Evolutionary conservation across 2,113 vertebrate genomes (phyloP), one percentile per base, ranked within the genome.

Genomic region (Coreoperca whiteheadi): DNA sequence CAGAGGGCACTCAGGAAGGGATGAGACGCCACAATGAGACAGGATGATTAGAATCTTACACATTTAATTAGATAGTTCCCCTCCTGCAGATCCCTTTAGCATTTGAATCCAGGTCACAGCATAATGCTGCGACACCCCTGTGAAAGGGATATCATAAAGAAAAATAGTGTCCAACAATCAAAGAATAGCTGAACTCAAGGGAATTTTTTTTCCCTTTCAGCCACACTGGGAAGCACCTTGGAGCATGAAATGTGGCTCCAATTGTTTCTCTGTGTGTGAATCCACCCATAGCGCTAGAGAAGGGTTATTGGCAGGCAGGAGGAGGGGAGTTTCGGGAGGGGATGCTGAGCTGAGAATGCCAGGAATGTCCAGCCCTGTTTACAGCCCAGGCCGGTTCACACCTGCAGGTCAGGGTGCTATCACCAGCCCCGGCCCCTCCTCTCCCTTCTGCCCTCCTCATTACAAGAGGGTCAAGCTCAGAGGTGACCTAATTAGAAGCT

Each of bases 401-500:
- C 95, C 95, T 96, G 95, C 94, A 96, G 95, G 95, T 96, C 95
- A 96, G 92, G 94, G 94, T 93, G 95, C 95, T 95, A 95, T 95
- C 95, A 95, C 93, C 91, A 88, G 86, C 86, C 86, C 81, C 69
- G 48, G 80, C 85, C 91, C 90, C 91, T 88, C 91, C 94, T 82
- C 87, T 86, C 88, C 82, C 85, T 87, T 84, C 81, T 89, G 77
- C 81, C 91, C 91, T 92, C 91, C 94, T 96, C 95, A 96, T 96
- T 96, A 96, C 95, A 96, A 93, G 91, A 93, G 95, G 95, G 95
- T 96, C 95, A 94, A 95, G 94, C 94, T 94, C 93, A 94, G 94
- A 95, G 94, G 94, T 95, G 95, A 96, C 93, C 95, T 95, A 96
- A 96, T 96, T 96, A 96, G 95, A 96, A 95, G 95, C 95, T 95